Evolutionary conservation across 1,140 invertebrate species (phyloP).

Genomic region (Geopemphigus sp.): DNA sequence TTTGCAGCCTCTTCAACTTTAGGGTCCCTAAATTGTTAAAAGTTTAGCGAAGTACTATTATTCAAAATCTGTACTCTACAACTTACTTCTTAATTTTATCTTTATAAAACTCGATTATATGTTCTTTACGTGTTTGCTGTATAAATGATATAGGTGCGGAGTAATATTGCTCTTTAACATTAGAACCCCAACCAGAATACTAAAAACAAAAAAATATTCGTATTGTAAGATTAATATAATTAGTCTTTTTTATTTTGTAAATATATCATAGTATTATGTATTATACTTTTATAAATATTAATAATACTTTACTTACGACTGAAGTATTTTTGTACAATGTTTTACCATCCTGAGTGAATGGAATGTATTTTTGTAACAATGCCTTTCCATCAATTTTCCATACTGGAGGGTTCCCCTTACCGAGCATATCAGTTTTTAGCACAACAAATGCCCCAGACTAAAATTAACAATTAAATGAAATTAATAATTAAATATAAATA

Average conservation of each 20-base stretch:
- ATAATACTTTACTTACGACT: constrained; percentile 60
- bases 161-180: constrained; percentile 67
- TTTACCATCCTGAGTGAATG: constrained; percentile 66
- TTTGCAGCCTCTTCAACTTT: constrained; percentile 40
- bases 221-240: constrained; percentile 19
- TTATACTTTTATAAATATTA: constrained; percentile 33
- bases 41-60: neutral
- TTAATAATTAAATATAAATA: neutral
- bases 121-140: constrained; percentile 60
- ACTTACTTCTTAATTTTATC: constrained; percentile 54
- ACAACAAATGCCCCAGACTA: constrained; percentile 70
- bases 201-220: constrained; percentile 53
- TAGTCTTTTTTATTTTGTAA: neutral
- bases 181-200: constrained; percentile 69
- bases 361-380: constrained; percentile 72
- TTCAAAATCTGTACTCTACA: neutral
- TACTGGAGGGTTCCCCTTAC: constrained; percentile 63
- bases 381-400: constrained; percentile 81
- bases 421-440: constrained; percentile 64
- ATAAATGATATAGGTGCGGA: constrained; percentile 59
- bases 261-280: no score
- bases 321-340: constrained; percentile 73
- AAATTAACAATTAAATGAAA: constrained; percentile 53
- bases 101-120: constrained; percentile 59
- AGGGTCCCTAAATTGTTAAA: constrained; percentile 18